Evolutionary conservation across 2,888 invertebrate genomes (phyloP).

Genomic region (Trachelus troglodyta): DNA sequence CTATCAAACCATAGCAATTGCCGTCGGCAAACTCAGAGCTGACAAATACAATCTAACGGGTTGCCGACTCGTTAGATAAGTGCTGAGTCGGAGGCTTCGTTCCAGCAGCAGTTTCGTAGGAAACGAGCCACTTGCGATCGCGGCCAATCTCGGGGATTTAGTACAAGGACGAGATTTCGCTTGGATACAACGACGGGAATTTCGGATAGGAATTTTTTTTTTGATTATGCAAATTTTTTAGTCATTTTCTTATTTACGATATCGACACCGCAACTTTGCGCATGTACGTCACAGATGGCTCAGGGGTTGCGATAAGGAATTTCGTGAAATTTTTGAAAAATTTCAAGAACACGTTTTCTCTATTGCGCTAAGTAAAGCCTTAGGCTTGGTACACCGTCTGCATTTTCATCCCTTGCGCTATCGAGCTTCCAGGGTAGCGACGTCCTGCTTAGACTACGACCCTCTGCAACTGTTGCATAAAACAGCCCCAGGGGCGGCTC

Average conservation of each 20-base stretch:
- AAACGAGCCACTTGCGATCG: background rate
- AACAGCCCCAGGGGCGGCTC: background rate
- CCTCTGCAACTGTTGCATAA: background rate
- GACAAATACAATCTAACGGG: background rate
- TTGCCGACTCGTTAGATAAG: background rate
- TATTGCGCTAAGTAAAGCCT: background rate
- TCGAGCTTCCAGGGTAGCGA: background rate
- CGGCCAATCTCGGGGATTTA: background rate
- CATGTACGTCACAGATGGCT: background rate
- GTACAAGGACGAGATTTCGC: background rate
- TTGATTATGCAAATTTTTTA: background rate
- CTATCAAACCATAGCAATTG: conserved; percentile 29
- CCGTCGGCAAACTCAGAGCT: background rate
- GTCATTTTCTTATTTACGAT: no score
- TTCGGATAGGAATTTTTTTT: background rate
- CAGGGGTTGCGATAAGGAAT: background rate
- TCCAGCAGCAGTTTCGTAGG: background rate
- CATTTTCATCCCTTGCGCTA: background rate
- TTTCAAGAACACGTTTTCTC: background rate
- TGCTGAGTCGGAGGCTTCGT: background rate
- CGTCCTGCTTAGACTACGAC: background rate
- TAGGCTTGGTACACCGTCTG: background rate
- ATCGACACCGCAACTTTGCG: no score
- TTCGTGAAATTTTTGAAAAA: background rate
- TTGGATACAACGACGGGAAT: background rate